Evolutionary conservation across 2,113 vertebrate species (phyloP).

Genomic region (Colaptes auratus): DNA sequence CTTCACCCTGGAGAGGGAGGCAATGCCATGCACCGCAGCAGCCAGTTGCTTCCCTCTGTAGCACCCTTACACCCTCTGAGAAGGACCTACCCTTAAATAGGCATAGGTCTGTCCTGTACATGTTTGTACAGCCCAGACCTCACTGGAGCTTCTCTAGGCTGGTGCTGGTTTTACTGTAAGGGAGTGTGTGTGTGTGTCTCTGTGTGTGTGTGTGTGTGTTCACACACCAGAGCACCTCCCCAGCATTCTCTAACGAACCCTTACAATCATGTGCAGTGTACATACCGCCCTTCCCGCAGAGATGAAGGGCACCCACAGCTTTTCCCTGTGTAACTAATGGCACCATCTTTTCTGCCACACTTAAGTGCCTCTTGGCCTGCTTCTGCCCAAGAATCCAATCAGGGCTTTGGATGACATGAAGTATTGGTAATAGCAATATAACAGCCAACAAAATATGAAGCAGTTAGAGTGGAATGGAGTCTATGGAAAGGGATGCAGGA

Average conservation of each 20-base stretch:
- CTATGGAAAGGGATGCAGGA: not conserved
- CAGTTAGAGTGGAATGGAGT: not conserved
- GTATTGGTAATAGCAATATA: not conserved
- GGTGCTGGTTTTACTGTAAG: not conserved
- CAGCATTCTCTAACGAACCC: not conserved
- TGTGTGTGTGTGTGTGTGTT: not conserved
- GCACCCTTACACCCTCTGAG: not conserved
- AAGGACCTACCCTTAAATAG: not conserved
- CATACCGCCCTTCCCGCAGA: not conserved
- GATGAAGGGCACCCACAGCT: not conserved
- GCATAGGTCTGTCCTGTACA: rapidly evolving
- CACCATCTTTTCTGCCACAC: not conserved
- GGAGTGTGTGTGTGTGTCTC: too few relatives aligned
- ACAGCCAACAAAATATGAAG: not conserved
- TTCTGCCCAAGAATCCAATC: not conserved
- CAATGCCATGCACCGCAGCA: rapidly evolving
- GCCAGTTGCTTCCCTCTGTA: not conserved
- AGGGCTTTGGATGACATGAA: not conserved
- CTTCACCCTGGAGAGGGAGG: not conserved
- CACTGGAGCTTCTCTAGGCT: rapidly evolving
- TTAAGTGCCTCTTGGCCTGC: not conserved
- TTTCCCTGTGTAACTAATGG: rapidly evolving
- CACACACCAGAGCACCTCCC: not conserved
- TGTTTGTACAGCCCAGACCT: not conserved
- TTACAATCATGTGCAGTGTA: rapidly evolving